Base-by-base conservation (phyloP, 2,113 vertebrate genomes). In the human (Homo sapiens) region DNA sequence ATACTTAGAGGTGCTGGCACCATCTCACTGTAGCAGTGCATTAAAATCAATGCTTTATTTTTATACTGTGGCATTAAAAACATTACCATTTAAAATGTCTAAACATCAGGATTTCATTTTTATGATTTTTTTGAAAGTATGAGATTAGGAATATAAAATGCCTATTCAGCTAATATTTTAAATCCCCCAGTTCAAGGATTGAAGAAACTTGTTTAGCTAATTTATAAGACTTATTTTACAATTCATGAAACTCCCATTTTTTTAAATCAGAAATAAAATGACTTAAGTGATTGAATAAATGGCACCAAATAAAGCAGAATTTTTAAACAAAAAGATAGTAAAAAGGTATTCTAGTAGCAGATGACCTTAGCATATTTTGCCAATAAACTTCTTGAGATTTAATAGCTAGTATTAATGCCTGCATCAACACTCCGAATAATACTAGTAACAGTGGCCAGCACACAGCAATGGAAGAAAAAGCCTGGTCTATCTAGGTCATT, bases 181-280 rank as follows among this genome's bases (percentile, higher is more conserved):
- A 95, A 86, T 81, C n/a, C 22, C 12, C 84, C 59, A 91, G 16
- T 87, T 93, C 45, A 70, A 75, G 38, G 17, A 64, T 27, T n/a
- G 0, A 89, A 76, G 30, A 82, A 88, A 23, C n/a, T 59, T 43
- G 45, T 70, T 88, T 89, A 88, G 35, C 20, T 83, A 88, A 93
- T 90, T 85, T 23, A 22, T 27, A 32, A 59, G 35, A 14, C 79
- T 91, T 64, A 40, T 70, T 92, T 96, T 80, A 61, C 7, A 72
- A 90, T 35, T 91, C 32, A 73, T 52, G 14, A 50, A 72, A 73
- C 18, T 89, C 45, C 35, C 76, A 1, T 20, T 61, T 48, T 76
- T 90, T 90, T 52, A 22, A 88, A 25, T 61, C n/a, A 88, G 25
- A 85, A 91, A 52, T 80, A 92, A 84, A 93, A 96, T 12, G 6